Evolutionary conservation across 2,797 vertebrate species (phyloP), one percentile per base, ranked within the genome.

Genomic region (Ispidina lecontei): DNA sequence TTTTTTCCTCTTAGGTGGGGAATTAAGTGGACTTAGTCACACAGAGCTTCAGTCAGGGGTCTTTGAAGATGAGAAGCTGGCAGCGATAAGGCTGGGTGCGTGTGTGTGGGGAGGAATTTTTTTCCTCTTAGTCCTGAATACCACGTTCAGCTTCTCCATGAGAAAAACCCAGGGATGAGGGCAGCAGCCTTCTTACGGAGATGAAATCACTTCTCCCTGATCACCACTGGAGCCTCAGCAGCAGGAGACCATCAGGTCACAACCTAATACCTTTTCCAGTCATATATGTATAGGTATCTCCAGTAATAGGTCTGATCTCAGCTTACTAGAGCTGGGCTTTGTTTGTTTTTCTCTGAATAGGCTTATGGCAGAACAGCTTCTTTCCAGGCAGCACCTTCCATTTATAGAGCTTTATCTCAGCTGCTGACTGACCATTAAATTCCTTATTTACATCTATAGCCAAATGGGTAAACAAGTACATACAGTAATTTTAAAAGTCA

Each of bases 301-400:
- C 76, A 93, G 75, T 63, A 98, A 97, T 87, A 86, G 84, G 86
- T 55, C 91, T 97, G 96, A 97, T 88, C 95, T 98, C 93, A 88
- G 83, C 80, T 98, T 98, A 95, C 95, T 95, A 95, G 94, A 97
- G 90, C 52, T 82, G 64, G 29, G 29, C 20, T 92, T 84, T 70
- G 75, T 47, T 56, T 21, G 22, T 54, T 90, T 87, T 85, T 95
- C 95, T 96, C 94, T 96, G 89, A 97, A 96, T 16, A 93, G 70
- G 71, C 84, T 93, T 87, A 80, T 33, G 49, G 88, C 71, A 94
- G 81, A 96, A 80, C 62, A 91, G 72, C 56, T 95, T 69, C 69
- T 96, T 84, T 90, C 83, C 39, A 95, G 70, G 52, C 91, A 93
- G 83, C 79, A n/a, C 58, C 29, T 65, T 29, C 9, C 89, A 94